phyloP scores from a whole-genome alignment of 2,113 vertebrate species.

The Cettia cetti region DNA sequence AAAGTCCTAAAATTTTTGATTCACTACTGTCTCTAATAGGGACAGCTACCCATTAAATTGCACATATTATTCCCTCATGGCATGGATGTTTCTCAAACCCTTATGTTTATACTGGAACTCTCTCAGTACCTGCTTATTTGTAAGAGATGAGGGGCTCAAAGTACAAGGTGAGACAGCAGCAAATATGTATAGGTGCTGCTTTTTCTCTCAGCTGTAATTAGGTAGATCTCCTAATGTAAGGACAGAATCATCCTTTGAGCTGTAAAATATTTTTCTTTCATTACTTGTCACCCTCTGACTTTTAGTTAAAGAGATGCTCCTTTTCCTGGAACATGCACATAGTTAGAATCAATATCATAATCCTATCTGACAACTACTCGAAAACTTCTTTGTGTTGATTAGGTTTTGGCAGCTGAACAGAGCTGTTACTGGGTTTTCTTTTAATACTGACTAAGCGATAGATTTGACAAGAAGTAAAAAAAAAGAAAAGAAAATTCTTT shows the following conservation, averaged over 20 bases:
- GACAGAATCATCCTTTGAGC: neutral
- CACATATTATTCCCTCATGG: neutral
- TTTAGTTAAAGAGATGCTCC: conserved; percentile 48
- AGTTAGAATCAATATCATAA: conserved; percentile 59
- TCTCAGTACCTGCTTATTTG: neutral
- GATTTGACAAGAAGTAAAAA: conserved; percentile 14
- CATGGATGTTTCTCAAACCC: neutral
- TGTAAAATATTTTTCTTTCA: conserved; percentile 58
- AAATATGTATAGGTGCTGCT: neutral
- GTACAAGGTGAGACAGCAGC: neutral
- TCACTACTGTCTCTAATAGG: neutral
- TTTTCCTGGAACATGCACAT: conserved; percentile 35
- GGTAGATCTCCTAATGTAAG: conserved; percentile 6
- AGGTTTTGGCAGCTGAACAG: conserved; percentile 35
- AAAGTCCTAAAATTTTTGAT: neutral
- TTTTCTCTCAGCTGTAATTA: conserved; percentile 9
- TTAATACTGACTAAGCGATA: conserved; percentile 23
- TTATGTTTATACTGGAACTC: neutral
- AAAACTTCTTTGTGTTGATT: conserved; percentile 46
- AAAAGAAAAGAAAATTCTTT: neutral
- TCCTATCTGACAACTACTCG: conserved; percentile 48
- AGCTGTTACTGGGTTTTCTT: conserved; percentile 28
- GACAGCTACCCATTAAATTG: neutral
- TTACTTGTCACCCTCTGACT: conserved; percentile 44
- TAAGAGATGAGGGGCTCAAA: neutral